Conservation (phyloP, 2,888 invertebrate species). For the Microctonus brassicae region DNA sequence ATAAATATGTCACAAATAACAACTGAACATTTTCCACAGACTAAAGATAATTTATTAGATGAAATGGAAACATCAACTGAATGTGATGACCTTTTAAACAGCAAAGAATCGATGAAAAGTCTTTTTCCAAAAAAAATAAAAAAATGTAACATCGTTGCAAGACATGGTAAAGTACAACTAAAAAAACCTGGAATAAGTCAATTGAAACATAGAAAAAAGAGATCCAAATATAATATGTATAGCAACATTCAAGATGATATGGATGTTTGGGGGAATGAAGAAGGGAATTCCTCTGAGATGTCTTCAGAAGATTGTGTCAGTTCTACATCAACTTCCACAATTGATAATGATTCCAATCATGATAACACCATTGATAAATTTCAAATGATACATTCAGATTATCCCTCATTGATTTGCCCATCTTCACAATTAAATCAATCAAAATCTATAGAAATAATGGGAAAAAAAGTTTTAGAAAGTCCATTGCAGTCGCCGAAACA, state of each 20-base stretch:
- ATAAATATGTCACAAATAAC: too few relatives aligned
- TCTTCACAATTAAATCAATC: slow-evolving; percentile 47
- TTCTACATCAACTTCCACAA: neutral
- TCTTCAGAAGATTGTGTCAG: neutral
- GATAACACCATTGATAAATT: neutral
- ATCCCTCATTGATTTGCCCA: slow-evolving; percentile 27
- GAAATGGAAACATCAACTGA: neutral
- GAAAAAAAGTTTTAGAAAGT: slow-evolving; percentile 2
- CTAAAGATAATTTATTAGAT: neutral
- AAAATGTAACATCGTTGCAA: slow-evolving; percentile 48
- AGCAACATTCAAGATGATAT: slow-evolving; percentile 51
- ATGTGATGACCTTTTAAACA: neutral
- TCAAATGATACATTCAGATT: neutral
- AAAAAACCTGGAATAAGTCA: slow-evolving; percentile 61
- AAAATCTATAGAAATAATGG: slow-evolving; percentile 14
- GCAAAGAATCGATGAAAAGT: slow-evolving; percentile 29
- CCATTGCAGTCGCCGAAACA: slow-evolving; percentile 3
- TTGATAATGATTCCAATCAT: neutral
- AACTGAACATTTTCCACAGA: too few relatives aligned
- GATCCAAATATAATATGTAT: slow-evolving; percentile 50
- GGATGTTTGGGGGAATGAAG: slow-evolving; percentile 39
- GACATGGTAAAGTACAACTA: slow-evolving; percentile 55
- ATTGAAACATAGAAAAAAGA: slow-evolving; percentile 56
- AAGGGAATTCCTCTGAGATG: slow-evolving; percentile 7
- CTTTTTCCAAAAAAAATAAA: slow-evolving; percentile 41